Evolutionary conservation across 92 coral and sea anemone species (phyloP).

Genomic region (Zoanthus gigantus): DNA sequence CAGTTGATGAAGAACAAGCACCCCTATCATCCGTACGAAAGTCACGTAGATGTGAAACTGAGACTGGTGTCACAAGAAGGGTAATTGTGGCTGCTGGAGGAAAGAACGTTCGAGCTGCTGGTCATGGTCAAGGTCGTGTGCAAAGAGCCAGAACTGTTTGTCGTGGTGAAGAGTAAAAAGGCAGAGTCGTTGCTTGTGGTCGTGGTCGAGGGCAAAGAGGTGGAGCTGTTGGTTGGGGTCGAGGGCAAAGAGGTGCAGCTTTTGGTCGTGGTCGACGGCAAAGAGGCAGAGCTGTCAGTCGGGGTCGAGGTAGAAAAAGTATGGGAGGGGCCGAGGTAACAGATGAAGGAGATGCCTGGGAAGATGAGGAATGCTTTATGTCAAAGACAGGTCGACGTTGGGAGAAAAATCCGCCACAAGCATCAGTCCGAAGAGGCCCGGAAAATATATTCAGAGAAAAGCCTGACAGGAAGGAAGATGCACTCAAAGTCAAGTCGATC

Average conservation of each 20-base stretch:
- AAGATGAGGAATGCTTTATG: background rate
- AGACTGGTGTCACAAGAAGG: too few species aligned
- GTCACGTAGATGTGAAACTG: too few species aligned
- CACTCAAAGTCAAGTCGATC: background rate
- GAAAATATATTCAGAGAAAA: slow-evolving; percentile 1
- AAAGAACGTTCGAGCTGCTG: too few species aligned
- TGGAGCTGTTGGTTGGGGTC: background rate
- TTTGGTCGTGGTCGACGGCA: background rate
- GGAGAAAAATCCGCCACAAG: background rate
- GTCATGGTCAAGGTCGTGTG: too few species aligned
- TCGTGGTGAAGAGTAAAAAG: too few species aligned
- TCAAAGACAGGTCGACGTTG: background rate
- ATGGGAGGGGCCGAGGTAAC: background rate
- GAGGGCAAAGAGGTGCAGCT: background rate
- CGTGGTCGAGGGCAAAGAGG: too few species aligned
- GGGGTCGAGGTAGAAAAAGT: background rate
- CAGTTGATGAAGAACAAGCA: too few species aligned
- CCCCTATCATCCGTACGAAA: too few species aligned
- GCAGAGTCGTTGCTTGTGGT: too few species aligned
- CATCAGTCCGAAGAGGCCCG: background rate
- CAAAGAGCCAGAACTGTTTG: too few species aligned
- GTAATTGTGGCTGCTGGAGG: too few species aligned
- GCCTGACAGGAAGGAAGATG: background rate
- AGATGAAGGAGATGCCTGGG: background rate
- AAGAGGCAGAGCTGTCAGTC: background rate